phyloP scores from a whole-genome alignment of 2,888 invertebrate genomes.

The Conomelus anceps region DNA sequence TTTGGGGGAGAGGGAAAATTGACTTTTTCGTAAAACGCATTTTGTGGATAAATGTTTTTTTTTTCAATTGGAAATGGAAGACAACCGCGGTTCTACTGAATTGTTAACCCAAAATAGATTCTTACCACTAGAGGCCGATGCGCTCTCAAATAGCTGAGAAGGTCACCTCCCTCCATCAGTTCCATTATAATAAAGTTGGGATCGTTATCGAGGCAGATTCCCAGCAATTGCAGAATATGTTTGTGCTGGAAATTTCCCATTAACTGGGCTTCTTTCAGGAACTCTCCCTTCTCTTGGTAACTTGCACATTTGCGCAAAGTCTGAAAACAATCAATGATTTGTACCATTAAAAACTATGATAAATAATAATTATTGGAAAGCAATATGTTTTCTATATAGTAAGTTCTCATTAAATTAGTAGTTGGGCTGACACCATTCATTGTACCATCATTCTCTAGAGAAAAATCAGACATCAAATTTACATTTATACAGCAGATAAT shows the following conservation, averaged over 20 bases:
- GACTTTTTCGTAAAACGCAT: too few relatives aligned
- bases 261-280: conserved; percentile 91
- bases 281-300: conserved; percentile 84
- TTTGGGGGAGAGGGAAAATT: too few relatives aligned
- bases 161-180: conserved; percentile 94
- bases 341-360: not conserved
- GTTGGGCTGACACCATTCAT: too few relatives aligned
- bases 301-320: conserved; percentile 87
- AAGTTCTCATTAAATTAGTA: too few relatives aligned
- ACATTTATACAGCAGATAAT: too few relatives aligned
- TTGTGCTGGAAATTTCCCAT: conserved; percentile 98
- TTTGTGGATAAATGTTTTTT: too few relatives aligned
- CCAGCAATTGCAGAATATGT: conserved; percentile 85
- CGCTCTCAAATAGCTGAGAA: conserved; percentile 80
- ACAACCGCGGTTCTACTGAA: too few relatives aligned
- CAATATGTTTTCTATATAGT: not conserved
- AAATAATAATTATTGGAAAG: not conserved
- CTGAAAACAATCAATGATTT: conserved; percentile 43
- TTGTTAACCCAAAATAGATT: conserved; percentile 5
- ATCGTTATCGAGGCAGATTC: conserved; percentile 90
- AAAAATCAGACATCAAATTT: too few relatives aligned
- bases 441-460: too few relatives aligned
- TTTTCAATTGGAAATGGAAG: too few relatives aligned
- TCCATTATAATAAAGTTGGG: conserved; percentile 93
- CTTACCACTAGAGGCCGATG: conserved; percentile 68